Conservation (phyloP, 2,888 invertebrate genomes). For the Nebria brevicollis region DNA sequence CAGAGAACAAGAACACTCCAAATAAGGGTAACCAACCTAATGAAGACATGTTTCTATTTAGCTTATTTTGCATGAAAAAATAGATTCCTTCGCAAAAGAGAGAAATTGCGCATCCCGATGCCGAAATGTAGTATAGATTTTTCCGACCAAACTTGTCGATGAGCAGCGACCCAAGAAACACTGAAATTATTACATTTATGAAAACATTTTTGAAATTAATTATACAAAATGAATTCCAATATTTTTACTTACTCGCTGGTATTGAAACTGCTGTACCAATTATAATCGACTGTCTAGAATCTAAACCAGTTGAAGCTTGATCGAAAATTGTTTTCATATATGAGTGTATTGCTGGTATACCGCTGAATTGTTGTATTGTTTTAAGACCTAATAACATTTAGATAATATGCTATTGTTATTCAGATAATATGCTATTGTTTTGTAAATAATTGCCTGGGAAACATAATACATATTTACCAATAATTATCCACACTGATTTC, state of each 20-base stretch:
- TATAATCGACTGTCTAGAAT: constrained; percentile 68
- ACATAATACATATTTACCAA: constrained; percentile 37
- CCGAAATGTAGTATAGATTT: constrained; percentile 67
- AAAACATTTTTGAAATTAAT: background rate
- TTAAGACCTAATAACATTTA: constrained; percentile 64
- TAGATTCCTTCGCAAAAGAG: constrained; percentile 66
- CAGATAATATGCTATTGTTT: no score
- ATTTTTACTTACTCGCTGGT: constrained; percentile 62
- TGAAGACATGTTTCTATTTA: constrained; percentile 59
- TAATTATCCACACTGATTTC: constrained; percentile 44
- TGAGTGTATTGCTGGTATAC: constrained; percentile 69
- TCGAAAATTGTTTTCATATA: constrained; percentile 71
- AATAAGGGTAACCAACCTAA: constrained; percentile 67
- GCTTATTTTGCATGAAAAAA: constrained; percentile 66
- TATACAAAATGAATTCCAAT: background rate
- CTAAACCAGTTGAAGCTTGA: constrained; percentile 65
- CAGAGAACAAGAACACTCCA: constrained; percentile 68
- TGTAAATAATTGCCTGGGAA: background rate
- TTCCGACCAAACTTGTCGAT: constrained; percentile 68
- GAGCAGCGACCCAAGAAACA: constrained; percentile 59
- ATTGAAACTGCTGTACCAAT: constrained; percentile 71
- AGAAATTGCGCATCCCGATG: constrained; percentile 66
- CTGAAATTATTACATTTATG: constrained; percentile 11
- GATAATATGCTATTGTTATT: no score
- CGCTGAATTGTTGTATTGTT: constrained; percentile 70